phyloP scores from a whole-genome alignment of 2,888 invertebrate species.

The Epirrhoe alternata region DNA sequence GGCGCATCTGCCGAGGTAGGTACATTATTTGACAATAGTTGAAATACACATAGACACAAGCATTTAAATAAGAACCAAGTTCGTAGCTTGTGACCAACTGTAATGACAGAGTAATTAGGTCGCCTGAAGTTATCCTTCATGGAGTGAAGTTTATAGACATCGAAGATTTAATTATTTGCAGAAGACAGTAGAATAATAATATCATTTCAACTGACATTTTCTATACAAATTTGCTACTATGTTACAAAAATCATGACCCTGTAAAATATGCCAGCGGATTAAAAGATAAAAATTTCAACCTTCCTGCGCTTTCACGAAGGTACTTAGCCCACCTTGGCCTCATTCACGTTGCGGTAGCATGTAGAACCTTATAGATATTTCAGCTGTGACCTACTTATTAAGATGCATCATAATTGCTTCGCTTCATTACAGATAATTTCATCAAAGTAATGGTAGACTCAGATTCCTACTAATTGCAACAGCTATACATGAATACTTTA shows the following conservation, averaged over 20 bases:
- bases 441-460: conserved; percentile 2
- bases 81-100: no score
- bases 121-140: no score
- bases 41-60: not conserved
- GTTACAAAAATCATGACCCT: conserved; percentile 10
- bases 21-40: conserved; percentile 20
- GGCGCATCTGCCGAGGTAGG: conserved; percentile 45
- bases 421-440: conserved; percentile 16
- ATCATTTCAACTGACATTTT: no score
- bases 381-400: conserved; percentile 30
- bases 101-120: no score
- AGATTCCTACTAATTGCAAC: conserved; percentile 1
- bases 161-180: no score
- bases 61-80: no score
- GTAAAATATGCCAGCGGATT: conserved; percentile 16
- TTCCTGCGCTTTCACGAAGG: conserved; percentile 31
- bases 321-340: conserved; percentile 32
- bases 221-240: no score
- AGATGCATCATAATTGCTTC: conserved; percentile 22
- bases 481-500: not conserved
- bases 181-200: no score
- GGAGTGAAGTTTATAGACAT: no score
- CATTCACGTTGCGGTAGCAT: conserved; percentile 21
- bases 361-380: conserved; percentile 26
- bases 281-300: conserved; percentile 27